These are phyloP conservation scores for Pristionchus maxplancki DNA, from an alignment of 2,888 invertebrate species.

Conservation along the genomic window DNA sequence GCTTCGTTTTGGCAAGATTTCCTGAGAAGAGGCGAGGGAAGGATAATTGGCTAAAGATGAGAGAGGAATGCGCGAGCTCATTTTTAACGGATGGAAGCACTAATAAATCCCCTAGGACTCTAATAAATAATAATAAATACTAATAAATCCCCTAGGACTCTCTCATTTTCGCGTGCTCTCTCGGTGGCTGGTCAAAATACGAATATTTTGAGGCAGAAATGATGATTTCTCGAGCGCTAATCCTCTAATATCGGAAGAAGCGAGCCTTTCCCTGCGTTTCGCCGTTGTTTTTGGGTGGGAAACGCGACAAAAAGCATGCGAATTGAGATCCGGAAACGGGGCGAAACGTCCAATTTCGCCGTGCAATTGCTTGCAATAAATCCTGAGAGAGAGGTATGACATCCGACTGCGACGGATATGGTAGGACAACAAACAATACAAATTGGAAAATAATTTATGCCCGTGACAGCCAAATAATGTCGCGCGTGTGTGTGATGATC, in stretches of 20 bases:
- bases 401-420: conserved; percentile 18
- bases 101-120: background rate
- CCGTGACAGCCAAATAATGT: background rate
- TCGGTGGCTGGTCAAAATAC: background rate
- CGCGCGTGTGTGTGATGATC: background rate
- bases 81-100: background rate
- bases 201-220: background rate
- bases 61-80: background rate
- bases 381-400: background rate
- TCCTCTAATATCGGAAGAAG: background rate
- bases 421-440: background rate
- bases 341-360: background rate
- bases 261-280: background rate
- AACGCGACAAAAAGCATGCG: background rate
- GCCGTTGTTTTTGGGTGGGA: background rate
- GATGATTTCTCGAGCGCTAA: background rate
- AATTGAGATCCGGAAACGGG: background rate
- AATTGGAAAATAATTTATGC: conserved; percentile 36
- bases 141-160: no score
- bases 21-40: background rate
- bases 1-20: background rate
- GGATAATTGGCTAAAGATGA: background rate
- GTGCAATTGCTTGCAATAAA: background rate
- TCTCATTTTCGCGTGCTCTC: background rate
- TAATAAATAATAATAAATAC: no score